Base-by-base conservation (phyloP, 2,888 invertebrate genomes). In the Cheilosia soror region DNA sequence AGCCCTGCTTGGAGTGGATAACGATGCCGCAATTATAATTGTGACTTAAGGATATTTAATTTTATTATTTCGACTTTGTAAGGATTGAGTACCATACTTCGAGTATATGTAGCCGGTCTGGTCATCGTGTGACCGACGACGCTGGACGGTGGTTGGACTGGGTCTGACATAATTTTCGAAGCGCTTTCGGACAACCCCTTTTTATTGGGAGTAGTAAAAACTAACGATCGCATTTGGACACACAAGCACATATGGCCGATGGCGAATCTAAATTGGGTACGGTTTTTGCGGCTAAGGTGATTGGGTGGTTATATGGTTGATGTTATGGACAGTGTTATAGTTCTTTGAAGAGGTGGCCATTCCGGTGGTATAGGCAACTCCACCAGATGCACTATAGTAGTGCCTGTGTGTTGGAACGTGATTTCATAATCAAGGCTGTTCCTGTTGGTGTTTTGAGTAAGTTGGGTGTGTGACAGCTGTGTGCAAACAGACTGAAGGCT, bases 31-130 rank as follows among this genome's bases (percentile, higher is more conserved):
- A 72, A 84, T 85, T 81, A 85, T 85, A 81, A 85, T 72, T 85
- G 72, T 66, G 76, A 77, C 81, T 81, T 81, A 81, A 84, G 85
- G 85, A 77, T 77, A 55, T 81, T 85, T 81, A 85, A 68, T 85
- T 85, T 85, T 85, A 81, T 76, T 85, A 81, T 71, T 63, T 72
- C 62, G 72, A 85, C 72, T 85, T 68, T 76, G 71, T 81, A 63
- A 58, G 69, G 81, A 76, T 81, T 75, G 69, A 75, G 66, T 81
- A 44, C 40, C 33, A 57, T 58, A 9, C 51, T 53, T 20, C 57
- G n/a, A 20, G 29, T 31, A 25, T 9, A 9, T 7, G 33, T 31
- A 13, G 7, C 25, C 13, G 29, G 29, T 27, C 20, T 55, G 40
- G 51, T 57, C 58, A 25, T 62, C 69, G 62, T 69, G 69, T 63